phyloP scores from a whole-genome alignment of 2,888 invertebrate species.

The Phalera bucephala region DNA sequence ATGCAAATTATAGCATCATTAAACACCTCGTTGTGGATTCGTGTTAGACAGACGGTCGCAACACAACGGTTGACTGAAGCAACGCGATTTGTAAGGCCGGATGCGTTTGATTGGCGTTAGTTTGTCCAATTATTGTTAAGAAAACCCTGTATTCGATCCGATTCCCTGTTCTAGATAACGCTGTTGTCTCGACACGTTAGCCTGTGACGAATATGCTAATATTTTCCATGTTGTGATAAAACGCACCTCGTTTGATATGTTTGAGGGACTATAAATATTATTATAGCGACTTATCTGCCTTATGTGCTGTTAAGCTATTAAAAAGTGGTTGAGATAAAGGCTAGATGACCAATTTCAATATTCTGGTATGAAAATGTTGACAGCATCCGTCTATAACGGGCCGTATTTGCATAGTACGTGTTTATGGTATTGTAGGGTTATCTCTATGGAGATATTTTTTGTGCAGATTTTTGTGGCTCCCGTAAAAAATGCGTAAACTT shows the following conservation, averaged over 20 bases:
- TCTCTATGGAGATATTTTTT: constrained; percentile 30
- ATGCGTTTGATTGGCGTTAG: constrained; percentile 72
- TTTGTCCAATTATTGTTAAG: constrained; percentile 59
- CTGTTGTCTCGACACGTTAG: constrained; percentile 14
- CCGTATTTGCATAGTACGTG: constrained; percentile 57
- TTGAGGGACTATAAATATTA: constrained; percentile 29
- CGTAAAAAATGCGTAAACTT: constrained; percentile 30
- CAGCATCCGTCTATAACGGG: constrained; percentile 44
- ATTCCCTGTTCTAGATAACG: constrained; percentile 26
- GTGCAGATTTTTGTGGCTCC: constrained; percentile 18
- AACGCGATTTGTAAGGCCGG: constrained; percentile 62
- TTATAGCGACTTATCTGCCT: constrained; percentile 13
- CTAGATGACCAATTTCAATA: constrained; percentile 38
- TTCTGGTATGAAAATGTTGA: constrained; percentile 58
- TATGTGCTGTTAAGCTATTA: constrained; percentile 21
- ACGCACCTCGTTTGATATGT: constrained; percentile 24
- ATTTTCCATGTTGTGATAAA: constrained; percentile 16
- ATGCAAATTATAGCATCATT: constrained; percentile 82
- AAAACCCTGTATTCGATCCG: constrained; percentile 34
- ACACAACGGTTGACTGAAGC: constrained; percentile 38
- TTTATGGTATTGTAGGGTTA: constrained; percentile 50
- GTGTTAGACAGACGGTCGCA: constrained; percentile 69
- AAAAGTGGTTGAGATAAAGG: constrained; percentile 22
- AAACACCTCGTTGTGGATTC: constrained; percentile 73
- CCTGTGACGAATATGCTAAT: constrained; percentile 25